Evolutionary conservation across 2,888 invertebrate genomes (phyloP), one percentile per base, ranked within the genome.

Genomic region (Eulithis prunata): DNA sequence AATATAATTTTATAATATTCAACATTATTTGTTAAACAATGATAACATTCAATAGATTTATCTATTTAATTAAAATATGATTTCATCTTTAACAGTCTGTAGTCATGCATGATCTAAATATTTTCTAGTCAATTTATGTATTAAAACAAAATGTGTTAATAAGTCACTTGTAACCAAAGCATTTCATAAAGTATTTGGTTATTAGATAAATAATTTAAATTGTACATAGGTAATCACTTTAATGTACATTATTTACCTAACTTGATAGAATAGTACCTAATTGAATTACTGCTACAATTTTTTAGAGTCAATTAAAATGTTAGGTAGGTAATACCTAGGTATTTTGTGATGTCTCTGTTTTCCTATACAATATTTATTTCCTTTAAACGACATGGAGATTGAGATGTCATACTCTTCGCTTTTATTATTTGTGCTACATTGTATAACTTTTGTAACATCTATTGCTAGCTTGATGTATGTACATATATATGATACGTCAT

Each of bases 21-120:
- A 91, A 91, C 90, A 88, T 90, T 85, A 87, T 85, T 87, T 89
- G 85, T 87, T 87, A 90, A 89, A 90, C 89, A 91, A 90, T 90
- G 86, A 89, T 90, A 92, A 91, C 91, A 90, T 87, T 88, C 82
- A 85, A 91, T 91, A 92, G 87, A 91, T 83, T 32, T 90, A 86
- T 87, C 85, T 84, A 83, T 80, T 86, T 85, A 84, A 88, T 88
- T 87, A 86, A 85, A 87, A 84, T 88, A 79, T 85, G 86, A 85
- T 88, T 85, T 87, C 86, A 88, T 84, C 81, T 67, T 84, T 78
- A 90, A 90, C 90, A 89, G 83, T 89, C 85, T 85, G 87, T 81
- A 84, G 83, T 85, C 80, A 56, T 53, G 66, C 80, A 56, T 53
- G 66, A 68, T 71, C 47, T 57, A 62, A 80, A 79, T 57, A 83